These are phyloP conservation scores for Andrena dorsata DNA, from an alignment of 2,888 invertebrate species.

Conservation along the genomic window DNA sequence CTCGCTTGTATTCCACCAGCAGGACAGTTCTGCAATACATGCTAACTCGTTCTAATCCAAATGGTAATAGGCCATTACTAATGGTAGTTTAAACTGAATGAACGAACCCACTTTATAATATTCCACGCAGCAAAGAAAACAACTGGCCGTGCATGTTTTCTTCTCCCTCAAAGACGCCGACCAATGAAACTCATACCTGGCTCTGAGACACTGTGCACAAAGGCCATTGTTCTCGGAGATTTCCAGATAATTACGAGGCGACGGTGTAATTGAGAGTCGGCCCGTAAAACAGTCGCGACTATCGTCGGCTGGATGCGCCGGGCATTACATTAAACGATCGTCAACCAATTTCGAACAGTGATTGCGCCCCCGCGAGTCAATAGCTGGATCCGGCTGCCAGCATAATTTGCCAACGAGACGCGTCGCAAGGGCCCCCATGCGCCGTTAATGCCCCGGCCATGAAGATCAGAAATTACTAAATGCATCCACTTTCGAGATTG, in stretches of 20 bases:
- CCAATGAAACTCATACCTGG: no score
- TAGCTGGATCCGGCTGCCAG: neutral
- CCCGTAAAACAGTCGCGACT: neutral
- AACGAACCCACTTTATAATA: no score
- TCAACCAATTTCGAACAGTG: neutral
- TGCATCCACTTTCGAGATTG: constrained; percentile 17
- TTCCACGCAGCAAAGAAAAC: no score
- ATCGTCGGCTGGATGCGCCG: neutral
- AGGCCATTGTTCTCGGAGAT: neutral
- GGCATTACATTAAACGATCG: constrained; percentile 15
- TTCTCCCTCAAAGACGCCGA: no score
- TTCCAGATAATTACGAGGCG: neutral
- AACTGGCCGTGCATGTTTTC: no score
- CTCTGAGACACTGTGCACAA: neutral
- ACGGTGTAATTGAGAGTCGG: neutral
- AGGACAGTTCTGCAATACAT: no score
- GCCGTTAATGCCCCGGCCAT: constrained; percentile 1
- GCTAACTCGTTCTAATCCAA: no score
- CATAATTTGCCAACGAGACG: constrained; percentile 21
- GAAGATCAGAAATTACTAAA: constrained; percentile 20
- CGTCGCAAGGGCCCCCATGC: neutral
- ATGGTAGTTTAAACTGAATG: no score
- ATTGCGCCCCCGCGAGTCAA: constrained; percentile 2
- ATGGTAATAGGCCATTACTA: no score
- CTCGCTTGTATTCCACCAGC: no score